Conservation (phyloP, 1,140 invertebrate species). For the Platorchestia sp. region DNA sequence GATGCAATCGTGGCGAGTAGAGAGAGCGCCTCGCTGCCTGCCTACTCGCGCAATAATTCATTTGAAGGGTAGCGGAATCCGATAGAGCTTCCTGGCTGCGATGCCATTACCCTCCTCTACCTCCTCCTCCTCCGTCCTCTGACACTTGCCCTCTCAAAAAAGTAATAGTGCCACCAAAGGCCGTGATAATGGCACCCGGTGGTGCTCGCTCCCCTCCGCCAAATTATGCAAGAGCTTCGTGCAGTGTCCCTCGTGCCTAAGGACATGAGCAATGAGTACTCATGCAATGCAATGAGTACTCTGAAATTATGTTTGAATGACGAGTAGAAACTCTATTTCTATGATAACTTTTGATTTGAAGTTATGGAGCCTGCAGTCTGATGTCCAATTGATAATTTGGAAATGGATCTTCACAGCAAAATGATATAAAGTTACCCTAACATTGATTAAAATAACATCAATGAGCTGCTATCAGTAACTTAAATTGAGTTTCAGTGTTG, state of each 20-base stretch:
- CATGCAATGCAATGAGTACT: background rate
- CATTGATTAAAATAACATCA: background rate
- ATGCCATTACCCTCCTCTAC: slow-evolving; percentile 3
- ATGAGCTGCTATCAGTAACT: background rate
- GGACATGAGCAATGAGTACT: background rate
- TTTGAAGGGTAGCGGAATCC: slow-evolving; percentile 48
- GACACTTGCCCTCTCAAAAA: background rate
- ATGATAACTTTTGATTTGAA: background rate
- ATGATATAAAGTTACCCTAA: background rate
- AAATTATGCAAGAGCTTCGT: slow-evolving; percentile 18
- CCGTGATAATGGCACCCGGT: background rate
- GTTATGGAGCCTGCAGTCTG: background rate
- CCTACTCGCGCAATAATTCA: slow-evolving; percentile 27
- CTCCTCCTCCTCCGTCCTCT: background rate
- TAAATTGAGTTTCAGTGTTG: background rate
- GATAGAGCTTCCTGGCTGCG: slow-evolving; percentile 48
- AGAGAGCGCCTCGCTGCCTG: slow-evolving; percentile 6
- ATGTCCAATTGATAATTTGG: background rate
- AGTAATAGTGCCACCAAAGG: background rate
- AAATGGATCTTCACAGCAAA: background rate
- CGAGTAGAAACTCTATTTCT: background rate
- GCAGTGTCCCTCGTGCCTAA: background rate
- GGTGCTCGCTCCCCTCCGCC: background rate
- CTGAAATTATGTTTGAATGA: background rate
- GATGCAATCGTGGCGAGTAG: slow-evolving; percentile 42